Percentiles rank a stretch among this genome's conserved stretches.
phyloP scores from a whole-genome alignment of 2,888 invertebrate species.

The Eupithecia dodoneata region DNA sequence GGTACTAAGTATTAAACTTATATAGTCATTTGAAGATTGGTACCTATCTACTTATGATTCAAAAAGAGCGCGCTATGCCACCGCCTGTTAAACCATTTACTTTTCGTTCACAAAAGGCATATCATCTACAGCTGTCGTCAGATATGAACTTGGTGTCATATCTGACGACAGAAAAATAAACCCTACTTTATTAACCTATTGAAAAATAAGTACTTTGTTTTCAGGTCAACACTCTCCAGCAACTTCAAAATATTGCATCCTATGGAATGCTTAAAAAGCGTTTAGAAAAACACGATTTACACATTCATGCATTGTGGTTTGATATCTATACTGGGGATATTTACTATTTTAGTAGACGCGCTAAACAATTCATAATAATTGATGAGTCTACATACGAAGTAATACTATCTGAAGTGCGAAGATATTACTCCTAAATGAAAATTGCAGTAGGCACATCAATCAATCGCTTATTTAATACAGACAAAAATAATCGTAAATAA shows the following conservation, averaged over 20 bases:
- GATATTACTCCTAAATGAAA: slow-evolving; percentile 88
- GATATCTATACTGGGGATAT: slow-evolving; percentile 98
- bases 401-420: slow-evolving; percentile 89
- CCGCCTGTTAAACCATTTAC: not conserved
- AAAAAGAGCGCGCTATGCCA: not conserved
- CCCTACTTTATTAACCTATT: not conserved
- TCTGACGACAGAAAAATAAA: no score
- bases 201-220: slow-evolving; percentile 47
- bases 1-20: slow-evolving; percentile 4
- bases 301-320: slow-evolving; percentile 98
- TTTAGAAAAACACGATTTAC: slow-evolving; percentile 91
- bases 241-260: slow-evolving; percentile 95
- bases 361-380: slow-evolving; percentile 93
- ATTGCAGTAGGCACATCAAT: not conserved
- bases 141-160: not conserved
- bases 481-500: not conserved
- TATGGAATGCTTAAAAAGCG: slow-evolving; percentile 95
- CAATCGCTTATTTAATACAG: not conserved
- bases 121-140: not conserved
- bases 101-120: not conserved
- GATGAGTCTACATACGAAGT: slow-evolving; percentile 91
- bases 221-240: slow-evolving; percentile 94
- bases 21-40: not conserved
- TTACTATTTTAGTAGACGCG: slow-evolving; percentile 95
- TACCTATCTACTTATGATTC: not conserved